Base-by-base conservation (phyloP, 2,113 vertebrate genomes). In the Bufo bufo region DNA sequence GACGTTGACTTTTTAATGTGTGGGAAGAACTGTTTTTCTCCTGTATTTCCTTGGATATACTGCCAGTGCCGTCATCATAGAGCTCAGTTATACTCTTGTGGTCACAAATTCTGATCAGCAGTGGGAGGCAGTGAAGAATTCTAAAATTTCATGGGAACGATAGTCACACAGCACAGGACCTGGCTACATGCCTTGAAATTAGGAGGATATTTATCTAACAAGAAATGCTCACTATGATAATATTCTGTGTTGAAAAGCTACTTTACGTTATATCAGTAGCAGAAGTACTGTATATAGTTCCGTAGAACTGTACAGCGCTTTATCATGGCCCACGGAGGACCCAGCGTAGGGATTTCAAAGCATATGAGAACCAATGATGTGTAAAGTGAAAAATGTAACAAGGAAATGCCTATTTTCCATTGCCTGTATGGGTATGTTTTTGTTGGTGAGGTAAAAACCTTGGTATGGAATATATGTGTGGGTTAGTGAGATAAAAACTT, bases 1-100 rank as follows among this genome's bases (percentile, higher is more conserved):
- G 23, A 61, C 79, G 20, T 47, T 81, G 58, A 17, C 72, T 61
- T 77, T 74, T 49, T 56, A 49, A 12, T 85, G 56, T 77, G 74
- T 85, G 84, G 84, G 72, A 85, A 85, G 72, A 9, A 77, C 12
- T 61, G 43, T 77, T 77, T 85, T 58, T 23, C 72, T 47, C 52
- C n/a, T 11, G 72, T 59, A 45, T 58, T 63, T 20, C 84, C 71
- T 77, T 11, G 58, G 45, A 61, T 85, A 45, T 63, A 33, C 72
- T 59, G 52, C 72, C 84, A 63, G 3, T 77, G 45, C 33, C 23
- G 74, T 85, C 71, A 19, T 58, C 83, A 91, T 89, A 72, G 17
- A 58, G 9, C 84, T 74, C n/a, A 77, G 45, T 61, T 59, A 75
- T 85, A 20, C 4, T 49, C 43, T 77, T 85, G 56, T 63, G 71